These are phyloP conservation scores for Neoarius graeffei DNA, from an alignment of 2,113 vertebrate genomes.

Conservation along the genomic window DNA sequence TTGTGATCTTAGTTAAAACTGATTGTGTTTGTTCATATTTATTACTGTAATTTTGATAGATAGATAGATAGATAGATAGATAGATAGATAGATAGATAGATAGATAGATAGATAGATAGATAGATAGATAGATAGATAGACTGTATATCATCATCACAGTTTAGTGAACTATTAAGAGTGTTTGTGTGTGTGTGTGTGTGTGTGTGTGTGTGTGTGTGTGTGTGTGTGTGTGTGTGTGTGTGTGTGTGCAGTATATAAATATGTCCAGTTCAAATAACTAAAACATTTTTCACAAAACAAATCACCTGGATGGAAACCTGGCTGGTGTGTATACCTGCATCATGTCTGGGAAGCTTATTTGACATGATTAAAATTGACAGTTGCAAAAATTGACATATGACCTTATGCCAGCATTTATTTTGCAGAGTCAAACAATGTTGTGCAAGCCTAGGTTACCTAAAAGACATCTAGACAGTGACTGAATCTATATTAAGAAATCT, in stretches of 20 bases:
- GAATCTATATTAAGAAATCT: neutral
- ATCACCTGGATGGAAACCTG: neutral
- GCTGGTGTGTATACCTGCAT: neutral
- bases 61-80: too few species aligned
- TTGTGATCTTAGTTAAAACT: too few species aligned
- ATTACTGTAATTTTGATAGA: too few species aligned
- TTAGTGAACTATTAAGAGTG: too few species aligned
- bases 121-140: too few species aligned
- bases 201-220: neutral
- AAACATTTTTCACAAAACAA: neutral
- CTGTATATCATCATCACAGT: too few species aligned
- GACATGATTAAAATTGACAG: neutral
- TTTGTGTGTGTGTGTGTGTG: too few species aligned
- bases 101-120: too few species aligned
- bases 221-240: neutral
- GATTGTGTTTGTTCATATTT: too few species aligned
- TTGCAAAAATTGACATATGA: neutral
- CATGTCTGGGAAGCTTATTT: neutral
- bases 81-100: too few species aligned
- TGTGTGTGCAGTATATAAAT: neutral
- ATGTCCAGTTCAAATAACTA: too few species aligned
- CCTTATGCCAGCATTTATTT: neutral
- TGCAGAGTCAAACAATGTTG: neutral
- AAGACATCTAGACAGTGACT: neutral
- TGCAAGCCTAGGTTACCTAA: neutral